phyloP scores from a whole-genome alignment of 2,113 vertebrate genomes.

The Pterocles burchelli region DNA sequence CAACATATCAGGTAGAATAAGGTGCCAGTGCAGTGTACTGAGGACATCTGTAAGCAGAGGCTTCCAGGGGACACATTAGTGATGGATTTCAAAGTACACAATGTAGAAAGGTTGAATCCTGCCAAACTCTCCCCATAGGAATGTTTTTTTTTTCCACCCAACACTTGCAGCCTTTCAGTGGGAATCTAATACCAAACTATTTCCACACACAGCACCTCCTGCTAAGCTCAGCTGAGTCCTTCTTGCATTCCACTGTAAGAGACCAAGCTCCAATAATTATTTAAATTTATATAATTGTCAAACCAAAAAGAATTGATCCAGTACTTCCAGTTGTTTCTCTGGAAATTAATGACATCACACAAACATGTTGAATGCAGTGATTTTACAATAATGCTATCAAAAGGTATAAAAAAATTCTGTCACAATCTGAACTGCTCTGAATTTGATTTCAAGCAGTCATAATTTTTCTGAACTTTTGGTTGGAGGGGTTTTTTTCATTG shows the following conservation, averaged over 20 bases:
- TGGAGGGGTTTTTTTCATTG: background rate
- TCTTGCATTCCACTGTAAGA: background rate
- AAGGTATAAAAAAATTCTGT: background rate
- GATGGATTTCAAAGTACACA: background rate
- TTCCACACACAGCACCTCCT: background rate
- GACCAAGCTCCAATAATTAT: background rate
- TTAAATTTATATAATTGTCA: background rate
- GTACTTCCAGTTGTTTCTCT: background rate
- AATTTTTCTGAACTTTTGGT: background rate
- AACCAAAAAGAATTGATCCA: background rate
- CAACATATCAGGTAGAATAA: background rate
- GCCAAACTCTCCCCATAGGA: background rate
- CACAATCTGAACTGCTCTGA: background rate
- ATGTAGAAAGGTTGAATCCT: background rate
- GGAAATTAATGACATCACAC: background rate
- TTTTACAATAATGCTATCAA: background rate
- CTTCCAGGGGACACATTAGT: background rate
- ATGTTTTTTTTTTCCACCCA: too few relatives aligned
- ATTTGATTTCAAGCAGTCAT: background rate
- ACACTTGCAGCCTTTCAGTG: background rate
- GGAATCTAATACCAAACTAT: background rate
- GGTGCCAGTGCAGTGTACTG: background rate
- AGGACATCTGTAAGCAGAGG: background rate
- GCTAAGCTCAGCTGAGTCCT: background rate
- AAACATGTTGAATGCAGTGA: fast-evolving